Percentiles rank a stretch among this genome's conserved stretches.
Evolutionary conservation across 2,113 vertebrate genomes (phyloP).

Genomic region (Petroica traversi): DNA sequence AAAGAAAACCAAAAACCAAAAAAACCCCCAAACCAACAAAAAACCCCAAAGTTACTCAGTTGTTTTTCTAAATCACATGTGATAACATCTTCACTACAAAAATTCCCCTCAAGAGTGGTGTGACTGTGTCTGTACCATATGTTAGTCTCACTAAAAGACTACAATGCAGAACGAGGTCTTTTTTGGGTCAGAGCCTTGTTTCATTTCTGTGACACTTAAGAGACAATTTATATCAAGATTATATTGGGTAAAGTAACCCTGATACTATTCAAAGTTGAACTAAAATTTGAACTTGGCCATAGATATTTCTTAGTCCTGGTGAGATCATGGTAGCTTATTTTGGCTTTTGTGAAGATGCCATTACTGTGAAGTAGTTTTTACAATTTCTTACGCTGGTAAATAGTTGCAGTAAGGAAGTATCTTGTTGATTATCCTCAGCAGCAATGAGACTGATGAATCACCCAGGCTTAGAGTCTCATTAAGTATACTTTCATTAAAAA

Average conservation of each 20-base stretch:
- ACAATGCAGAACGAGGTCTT: neutral
- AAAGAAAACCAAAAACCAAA: neutral
- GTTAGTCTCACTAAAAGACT: slow-evolving; percentile 42
- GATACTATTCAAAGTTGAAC: neutral
- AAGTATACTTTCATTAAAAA: slow-evolving; percentile 69
- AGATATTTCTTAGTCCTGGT: neutral
- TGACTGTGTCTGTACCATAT: neutral
- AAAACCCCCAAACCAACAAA: neutral
- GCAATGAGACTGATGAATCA: slow-evolving; percentile 25
- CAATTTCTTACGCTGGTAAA: slow-evolving; percentile 51
- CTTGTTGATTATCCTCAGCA: slow-evolving; percentile 30
- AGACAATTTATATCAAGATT: slow-evolving; percentile 26
- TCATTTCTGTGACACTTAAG: slow-evolving; percentile 36
- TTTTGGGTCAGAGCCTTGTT: slow-evolving; percentile 29
- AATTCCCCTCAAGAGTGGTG: neutral
- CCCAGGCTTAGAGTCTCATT: slow-evolving; percentile 41
- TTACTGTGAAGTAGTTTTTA: slow-evolving; percentile 69
- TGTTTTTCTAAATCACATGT: slow-evolving; percentile 59
- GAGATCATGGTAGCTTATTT: neutral
- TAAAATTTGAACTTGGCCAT: neutral
- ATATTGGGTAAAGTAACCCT: neutral
- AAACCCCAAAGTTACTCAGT: neutral
- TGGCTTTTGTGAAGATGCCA: slow-evolving; percentile 11
- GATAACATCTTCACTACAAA: slow-evolving; percentile 23
- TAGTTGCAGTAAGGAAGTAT: neutral